Evolutionary conservation across 2,113 vertebrate species (phyloP).

Genomic region (Pseudorhombus dupliciocellatus): DNA sequence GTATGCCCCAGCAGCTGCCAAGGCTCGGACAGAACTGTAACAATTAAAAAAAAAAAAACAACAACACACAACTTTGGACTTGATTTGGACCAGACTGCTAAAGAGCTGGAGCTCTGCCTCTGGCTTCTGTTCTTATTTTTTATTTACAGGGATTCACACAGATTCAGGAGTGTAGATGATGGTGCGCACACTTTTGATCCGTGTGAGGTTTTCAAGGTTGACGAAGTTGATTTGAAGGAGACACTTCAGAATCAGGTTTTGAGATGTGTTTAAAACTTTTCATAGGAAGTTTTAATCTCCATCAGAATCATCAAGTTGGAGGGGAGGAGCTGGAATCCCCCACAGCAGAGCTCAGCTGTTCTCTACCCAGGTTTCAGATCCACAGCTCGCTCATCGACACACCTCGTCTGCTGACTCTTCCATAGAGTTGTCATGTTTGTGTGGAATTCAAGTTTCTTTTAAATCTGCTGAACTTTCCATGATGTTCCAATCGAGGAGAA

Average conservation of each 20-base stretch:
- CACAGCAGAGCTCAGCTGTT: too few relatives aligned
- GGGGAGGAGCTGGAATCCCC: neutral
- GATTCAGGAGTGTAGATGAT: constrained; percentile 1
- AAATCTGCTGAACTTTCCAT: too few relatives aligned
- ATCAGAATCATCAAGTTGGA: neutral
- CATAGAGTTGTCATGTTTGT: too few relatives aligned
- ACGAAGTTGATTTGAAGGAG: neutral
- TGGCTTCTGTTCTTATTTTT: neutral
- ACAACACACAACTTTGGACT: constrained; percentile 29
- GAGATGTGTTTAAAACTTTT: neutral
- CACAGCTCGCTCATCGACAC: neutral
- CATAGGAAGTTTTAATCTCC: neutral
- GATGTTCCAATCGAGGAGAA: too few relatives aligned
- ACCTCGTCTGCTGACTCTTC: too few relatives aligned
- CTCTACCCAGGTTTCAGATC: too few relatives aligned
- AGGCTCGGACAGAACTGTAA: constrained; percentile 92
- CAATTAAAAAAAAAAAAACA: neutral
- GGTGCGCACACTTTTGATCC: neutral
- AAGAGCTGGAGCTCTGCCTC: constrained; percentile 19
- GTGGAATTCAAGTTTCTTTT: too few relatives aligned
- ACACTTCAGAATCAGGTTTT: neutral
- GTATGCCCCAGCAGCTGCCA: constrained; percentile 91
- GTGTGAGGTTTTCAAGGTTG: neutral
- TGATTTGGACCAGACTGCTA: constrained; percentile 31
- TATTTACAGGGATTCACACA: neutral